phyloP scores from a whole-genome alignment of 2,113 vertebrate genomes.

The Hydropotes inermis region DNA sequence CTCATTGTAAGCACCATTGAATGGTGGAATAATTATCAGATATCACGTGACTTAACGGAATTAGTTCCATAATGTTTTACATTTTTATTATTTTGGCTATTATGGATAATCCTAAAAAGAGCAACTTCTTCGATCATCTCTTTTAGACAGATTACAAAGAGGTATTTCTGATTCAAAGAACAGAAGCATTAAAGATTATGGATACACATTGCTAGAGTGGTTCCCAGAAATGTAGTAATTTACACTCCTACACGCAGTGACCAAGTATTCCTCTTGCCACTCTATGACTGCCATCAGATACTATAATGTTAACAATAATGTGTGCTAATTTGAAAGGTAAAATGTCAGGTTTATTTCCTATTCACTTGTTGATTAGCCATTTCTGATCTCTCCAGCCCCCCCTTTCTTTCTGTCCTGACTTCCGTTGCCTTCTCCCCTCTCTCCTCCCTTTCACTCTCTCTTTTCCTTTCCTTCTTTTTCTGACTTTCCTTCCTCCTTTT shows the following conservation, averaged over 20 bases:
- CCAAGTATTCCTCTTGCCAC: neutral
- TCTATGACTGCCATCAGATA: neutral
- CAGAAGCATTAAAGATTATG: neutral
- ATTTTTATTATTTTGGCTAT: slow-evolving; percentile 14
- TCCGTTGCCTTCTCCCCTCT: neutral
- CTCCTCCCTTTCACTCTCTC: neutral
- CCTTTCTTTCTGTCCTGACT: neutral
- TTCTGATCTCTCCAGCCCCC: neutral
- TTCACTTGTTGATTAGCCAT: neutral
- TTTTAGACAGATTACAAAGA: neutral
- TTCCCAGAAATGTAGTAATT: neutral
- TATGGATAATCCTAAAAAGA: slow-evolving; percentile 1
- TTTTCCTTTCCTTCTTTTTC: neutral
- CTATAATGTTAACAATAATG: neutral
- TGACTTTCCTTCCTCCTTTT: neutral
- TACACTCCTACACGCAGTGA: neutral
- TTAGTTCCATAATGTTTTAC: neutral
- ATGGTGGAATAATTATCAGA: neutral
- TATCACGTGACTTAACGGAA: neutral
- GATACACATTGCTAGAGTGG: neutral
- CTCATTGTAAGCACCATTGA: slow-evolving; percentile 3
- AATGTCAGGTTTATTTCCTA: neutral
- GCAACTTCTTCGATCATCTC: neutral
- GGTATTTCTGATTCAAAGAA: neutral
- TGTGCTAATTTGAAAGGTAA: neutral